These are phyloP conservation scores for Callipepla squamata DNA, from an alignment of 2,113 vertebrate species.

Conservation along the genomic window DNA sequence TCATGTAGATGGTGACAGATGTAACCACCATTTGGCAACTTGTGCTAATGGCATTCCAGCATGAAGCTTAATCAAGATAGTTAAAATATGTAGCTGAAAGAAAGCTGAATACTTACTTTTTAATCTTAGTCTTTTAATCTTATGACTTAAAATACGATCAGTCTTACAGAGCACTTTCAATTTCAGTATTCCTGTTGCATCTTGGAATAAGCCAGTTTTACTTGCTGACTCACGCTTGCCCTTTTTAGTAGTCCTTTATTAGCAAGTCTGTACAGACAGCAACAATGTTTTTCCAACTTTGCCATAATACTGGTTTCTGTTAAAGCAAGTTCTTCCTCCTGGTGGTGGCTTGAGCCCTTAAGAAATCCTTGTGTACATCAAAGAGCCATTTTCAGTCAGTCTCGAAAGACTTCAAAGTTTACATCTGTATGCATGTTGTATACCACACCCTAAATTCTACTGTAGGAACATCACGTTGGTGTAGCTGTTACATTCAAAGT, in stretches of 20 bases:
- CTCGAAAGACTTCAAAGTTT: background rate
- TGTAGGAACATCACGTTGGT: background rate
- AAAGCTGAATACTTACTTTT: background rate
- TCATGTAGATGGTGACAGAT: background rate
- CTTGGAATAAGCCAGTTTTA: background rate
- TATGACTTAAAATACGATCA: background rate
- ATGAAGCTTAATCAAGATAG: background rate
- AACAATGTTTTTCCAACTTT: background rate
- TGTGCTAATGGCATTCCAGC: background rate
- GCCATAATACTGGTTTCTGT: accelerated
- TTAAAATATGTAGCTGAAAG: background rate
- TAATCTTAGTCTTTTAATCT: background rate
- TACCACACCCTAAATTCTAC: background rate
- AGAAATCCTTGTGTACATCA: background rate
- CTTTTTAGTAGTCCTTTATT: background rate
- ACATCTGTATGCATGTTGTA: background rate
- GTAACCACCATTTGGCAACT: background rate
- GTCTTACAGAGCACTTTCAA: background rate
- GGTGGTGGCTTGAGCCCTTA: background rate
- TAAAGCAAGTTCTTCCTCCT: background rate
- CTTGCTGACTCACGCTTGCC: background rate
- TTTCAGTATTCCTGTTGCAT: background rate
- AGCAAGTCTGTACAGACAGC: background rate
- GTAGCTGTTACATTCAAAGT: background rate
- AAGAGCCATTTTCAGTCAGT: background rate